Conservation (phyloP, 2,797 vertebrate species). For the Lacerta viridis region DNA sequence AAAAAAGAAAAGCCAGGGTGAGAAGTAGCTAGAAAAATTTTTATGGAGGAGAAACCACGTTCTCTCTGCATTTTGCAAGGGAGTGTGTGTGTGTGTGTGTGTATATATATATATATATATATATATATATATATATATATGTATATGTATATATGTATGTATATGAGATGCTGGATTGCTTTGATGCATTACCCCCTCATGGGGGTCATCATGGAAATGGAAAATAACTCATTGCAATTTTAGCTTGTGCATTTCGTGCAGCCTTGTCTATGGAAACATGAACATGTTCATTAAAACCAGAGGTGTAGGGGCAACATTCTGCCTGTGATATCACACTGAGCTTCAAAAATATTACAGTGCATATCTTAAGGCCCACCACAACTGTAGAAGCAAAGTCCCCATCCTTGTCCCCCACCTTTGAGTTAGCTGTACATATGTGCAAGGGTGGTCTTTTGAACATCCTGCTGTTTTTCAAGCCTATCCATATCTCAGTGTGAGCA, state of each 20-base stretch:
- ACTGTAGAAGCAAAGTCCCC: not conserved
- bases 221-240: not conserved
- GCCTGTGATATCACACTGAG: not conserved
- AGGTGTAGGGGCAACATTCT: not conserved
- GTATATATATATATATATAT: too few relatives aligned
- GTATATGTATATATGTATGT: not conserved
- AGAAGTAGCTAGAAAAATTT: constrained; percentile 2
- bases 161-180: not conserved
- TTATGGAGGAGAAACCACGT: constrained; percentile 37
- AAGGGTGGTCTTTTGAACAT: not conserved
- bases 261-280: not conserved
- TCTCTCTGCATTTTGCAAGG: accelerated
- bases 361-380: not conserved
- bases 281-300: not conserved
- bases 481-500: not conserved
- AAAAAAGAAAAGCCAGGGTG: constrained; percentile 15
- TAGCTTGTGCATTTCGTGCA: not conserved
- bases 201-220: accelerated
- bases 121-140: too few relatives aligned
- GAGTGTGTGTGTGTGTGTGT: too few relatives aligned
- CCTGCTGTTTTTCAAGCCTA: not conserved
- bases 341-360: not conserved
- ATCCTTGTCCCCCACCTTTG: not conserved
- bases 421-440: not conserved
- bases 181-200: not conserved